Base-by-base conservation (phyloP, 2,888 invertebrate species). In the Salpingus planirostris region DNA sequence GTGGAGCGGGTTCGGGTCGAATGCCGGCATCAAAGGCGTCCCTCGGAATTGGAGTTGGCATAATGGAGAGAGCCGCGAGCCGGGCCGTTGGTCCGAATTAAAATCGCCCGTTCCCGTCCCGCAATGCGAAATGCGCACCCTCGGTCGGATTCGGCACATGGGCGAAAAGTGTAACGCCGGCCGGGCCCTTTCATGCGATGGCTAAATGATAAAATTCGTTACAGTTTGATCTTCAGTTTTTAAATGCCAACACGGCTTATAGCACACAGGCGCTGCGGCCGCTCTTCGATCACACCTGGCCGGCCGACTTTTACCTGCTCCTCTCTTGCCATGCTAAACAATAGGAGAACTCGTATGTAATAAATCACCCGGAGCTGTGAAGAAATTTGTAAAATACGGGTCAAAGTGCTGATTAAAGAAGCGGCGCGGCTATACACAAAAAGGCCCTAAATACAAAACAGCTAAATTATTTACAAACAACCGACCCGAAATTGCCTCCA, bases 331-430 rank as follows among this genome's bases (percentile, higher is more conserved):
- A 60, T 40, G 62, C 57, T 52, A 57, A 57, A 62, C 62, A 62
- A 64, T 62, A 57, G 60, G 54, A 50, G 55, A 46, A 55, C 56
- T 45, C 36, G 50, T 62, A 63, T 37, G 49, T 62, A 63, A 64
- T 64, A 64, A 63, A 63, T 64, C 63, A 64, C 60, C 55, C 50
- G 47, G 54, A 57, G 57, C 59, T 52, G 58, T 55, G 58, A 59
- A 55, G 54, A 60, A 59, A 61, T 60, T 60, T 60, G 58, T 60
- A 59, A 58, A 61, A 60, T 57, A 58, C 58, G 56, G 56, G 57
- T 56, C 56, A 58, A 58, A 57, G 60, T 60, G 57, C 57, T 61
- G 61, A 61, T 60, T 62, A 61, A 61, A 50, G 58, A 52, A 60
- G 56, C 59, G 57, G 58, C 55, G 45, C 42, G 51, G 46, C 46